Percentiles rank a stretch among this genome's conserved stretches.
Conservation (phyloP, 2,113 vertebrate species). For the Lonchura striata region DNA sequence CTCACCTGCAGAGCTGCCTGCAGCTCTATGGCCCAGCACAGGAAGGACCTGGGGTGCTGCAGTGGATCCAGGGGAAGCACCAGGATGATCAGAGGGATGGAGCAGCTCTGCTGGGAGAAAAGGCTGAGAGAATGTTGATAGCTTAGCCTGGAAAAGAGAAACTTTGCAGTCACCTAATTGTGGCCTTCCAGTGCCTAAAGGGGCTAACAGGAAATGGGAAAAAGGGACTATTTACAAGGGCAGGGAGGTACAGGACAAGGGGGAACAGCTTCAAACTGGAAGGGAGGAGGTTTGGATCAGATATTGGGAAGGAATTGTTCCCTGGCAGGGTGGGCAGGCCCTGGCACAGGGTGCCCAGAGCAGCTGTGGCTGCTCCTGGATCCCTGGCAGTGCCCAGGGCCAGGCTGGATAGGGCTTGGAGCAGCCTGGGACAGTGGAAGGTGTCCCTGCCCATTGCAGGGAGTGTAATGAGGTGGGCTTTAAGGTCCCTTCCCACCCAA, state of each 20-base stretch:
- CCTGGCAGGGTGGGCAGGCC: fast-evolving
- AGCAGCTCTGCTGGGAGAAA: background rate
- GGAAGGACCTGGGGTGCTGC: background rate
- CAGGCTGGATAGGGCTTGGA: background rate
- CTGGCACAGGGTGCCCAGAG: background rate
- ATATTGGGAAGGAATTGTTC: background rate
- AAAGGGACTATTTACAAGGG: background rate
- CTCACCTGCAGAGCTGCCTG: background rate
- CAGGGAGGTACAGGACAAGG: background rate
- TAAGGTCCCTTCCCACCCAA: background rate
- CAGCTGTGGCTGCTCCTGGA: background rate
- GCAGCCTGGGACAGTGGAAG: background rate
- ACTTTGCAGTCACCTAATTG: background rate
- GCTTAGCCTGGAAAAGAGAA: background rate
- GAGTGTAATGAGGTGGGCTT: background rate
- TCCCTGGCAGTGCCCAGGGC: background rate
- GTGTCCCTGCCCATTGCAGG: background rate
- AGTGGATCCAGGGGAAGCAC: background rate
- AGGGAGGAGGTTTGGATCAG: background rate
- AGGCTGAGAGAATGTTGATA: background rate
- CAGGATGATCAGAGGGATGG: background rate
- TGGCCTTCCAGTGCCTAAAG: background rate
- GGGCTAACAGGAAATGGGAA: background rate
- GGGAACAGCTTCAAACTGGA: background rate
- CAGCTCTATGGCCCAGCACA: background rate